These are phyloP conservation scores for Labeo catla DNA, from an alignment of 2,113 vertebrate species.

Conservation along the genomic window DNA sequence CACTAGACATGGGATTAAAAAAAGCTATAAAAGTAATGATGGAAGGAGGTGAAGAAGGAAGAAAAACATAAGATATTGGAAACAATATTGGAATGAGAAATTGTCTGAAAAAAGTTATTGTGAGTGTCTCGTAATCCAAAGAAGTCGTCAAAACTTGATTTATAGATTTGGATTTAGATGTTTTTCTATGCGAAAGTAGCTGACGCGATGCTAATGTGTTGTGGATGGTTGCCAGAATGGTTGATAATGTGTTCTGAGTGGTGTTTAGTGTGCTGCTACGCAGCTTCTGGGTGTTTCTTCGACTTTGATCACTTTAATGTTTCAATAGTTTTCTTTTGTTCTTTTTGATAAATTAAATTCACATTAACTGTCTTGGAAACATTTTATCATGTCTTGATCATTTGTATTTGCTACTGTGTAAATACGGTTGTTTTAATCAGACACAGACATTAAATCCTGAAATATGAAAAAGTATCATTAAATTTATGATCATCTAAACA, in stretches of 20 bases:
- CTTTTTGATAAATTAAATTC: neutral
- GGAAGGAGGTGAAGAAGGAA: neutral
- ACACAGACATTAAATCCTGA: neutral
- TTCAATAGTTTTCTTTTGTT: neutral
- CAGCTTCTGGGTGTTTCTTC: neutral
- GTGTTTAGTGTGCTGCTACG: neutral
- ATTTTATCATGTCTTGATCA: neutral
- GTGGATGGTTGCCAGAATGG: neutral
- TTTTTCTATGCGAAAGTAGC: neutral
- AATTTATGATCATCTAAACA: neutral
- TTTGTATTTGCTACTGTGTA: no score
- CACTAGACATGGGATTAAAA: conserved; percentile 33
- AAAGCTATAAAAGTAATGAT: neutral
- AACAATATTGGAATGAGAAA: conserved; percentile 12
- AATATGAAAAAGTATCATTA: neutral
- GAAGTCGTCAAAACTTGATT: neutral
- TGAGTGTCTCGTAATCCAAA: neutral
- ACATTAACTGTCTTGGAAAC: neutral
- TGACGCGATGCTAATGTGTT: neutral
- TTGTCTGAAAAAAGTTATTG: neutral
- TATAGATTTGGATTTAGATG: neutral
- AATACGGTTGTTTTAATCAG: neutral
- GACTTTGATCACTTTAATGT: neutral
- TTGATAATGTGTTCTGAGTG: neutral
- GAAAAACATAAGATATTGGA: neutral